Percentiles rank a stretch among this genome's conserved stretches.
These are phyloP conservation scores for Campopleginae sp. DNA, from an alignment of 2,888 invertebrate genomes.

Conservation along the genomic window DNA sequence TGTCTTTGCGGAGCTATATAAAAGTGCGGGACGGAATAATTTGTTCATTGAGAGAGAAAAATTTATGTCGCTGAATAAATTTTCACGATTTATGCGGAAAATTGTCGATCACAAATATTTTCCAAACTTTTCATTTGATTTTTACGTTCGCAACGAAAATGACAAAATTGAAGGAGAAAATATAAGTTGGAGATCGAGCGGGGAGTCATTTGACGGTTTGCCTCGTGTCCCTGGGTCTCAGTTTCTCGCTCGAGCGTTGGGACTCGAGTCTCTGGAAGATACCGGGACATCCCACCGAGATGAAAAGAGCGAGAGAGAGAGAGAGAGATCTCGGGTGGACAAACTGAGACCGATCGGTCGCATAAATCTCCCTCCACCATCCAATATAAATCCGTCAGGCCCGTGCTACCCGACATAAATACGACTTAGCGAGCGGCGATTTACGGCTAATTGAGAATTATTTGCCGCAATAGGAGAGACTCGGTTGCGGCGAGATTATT, in stretches of 20 bases:
- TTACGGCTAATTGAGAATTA: constrained; percentile 84
- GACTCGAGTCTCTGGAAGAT: constrained; percentile 42
- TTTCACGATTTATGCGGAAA: background rate
- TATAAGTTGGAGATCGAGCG: constrained; percentile 30
- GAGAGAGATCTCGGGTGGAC: constrained; percentile 70
- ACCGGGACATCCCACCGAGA: constrained; percentile 42
- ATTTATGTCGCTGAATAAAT: background rate
- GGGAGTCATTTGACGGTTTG: constrained; percentile 69
- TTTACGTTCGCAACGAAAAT: background rate
- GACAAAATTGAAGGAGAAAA: constrained; percentile 31
- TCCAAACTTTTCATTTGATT: background rate
- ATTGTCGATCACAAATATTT: background rate
- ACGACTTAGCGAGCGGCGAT: constrained; percentile 81
- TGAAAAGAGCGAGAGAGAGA: constrained; percentile 36
- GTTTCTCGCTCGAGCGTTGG: constrained; percentile 37
- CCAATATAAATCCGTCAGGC: constrained; percentile 80
- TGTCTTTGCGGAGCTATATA: background rate
- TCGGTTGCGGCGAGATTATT: constrained; percentile 58
- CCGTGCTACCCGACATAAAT: constrained; percentile 80
- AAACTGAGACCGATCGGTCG: constrained; percentile 83
- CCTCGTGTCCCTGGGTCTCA: constrained; percentile 18
- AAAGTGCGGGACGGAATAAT: background rate
- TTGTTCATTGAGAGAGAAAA: background rate
- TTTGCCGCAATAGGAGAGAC: constrained; percentile 77
- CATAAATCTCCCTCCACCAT: constrained; percentile 81